Evolutionary conservation across 2,113 vertebrate species (phyloP), one percentile per base, ranked within the genome.

Genomic region (Apodemus speciosus): DNA sequence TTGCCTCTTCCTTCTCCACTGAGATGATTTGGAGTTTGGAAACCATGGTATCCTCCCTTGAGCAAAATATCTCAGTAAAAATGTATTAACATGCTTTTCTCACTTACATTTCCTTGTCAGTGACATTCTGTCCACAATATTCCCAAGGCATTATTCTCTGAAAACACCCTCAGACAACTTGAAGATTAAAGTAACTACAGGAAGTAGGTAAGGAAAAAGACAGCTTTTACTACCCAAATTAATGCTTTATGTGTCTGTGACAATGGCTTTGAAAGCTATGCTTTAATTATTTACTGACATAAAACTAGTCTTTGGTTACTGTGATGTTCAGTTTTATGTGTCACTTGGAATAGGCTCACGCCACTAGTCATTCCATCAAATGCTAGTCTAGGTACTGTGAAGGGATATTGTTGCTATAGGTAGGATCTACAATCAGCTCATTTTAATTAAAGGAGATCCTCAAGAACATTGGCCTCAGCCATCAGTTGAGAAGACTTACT

Each of bases 71-170:
- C 14, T 38, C 16, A 15, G 21, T 43, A 83, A 92, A 80, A 83
- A 40, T 79, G 10, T 86, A 73, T 79, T 85, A 35, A 43, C 62
- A 38, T 94, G 76, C 51, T 92, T 80, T 91, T 87, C 69, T 92
- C 69, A 85, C 75, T 96, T 85, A 35, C 43, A 91, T 92, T 91
- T 93, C 75, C 35, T 77, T 80, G 43, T 79, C 69, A 46, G 49
- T 75, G 20, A 49, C 38, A 90, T 27, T 80, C 80, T 49, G 51
- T 51, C 69, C 49, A 80, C 58, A 91, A 16, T 87, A 69, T 89
- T 72, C 84, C 20, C 62, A 51, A 81, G 23, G 46, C n/a, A 38
- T 43, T 75, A 88, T 83, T 60, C 46, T 62, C 75, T 5, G 6
- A 40, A 85, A 68, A 3, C 27, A 84, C 69, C 76, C 60, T n/a